Evolutionary conservation across 2,113 vertebrate genomes (phyloP), one percentile per base, ranked within the genome.

Genomic region (Cathartes aura): DNA sequence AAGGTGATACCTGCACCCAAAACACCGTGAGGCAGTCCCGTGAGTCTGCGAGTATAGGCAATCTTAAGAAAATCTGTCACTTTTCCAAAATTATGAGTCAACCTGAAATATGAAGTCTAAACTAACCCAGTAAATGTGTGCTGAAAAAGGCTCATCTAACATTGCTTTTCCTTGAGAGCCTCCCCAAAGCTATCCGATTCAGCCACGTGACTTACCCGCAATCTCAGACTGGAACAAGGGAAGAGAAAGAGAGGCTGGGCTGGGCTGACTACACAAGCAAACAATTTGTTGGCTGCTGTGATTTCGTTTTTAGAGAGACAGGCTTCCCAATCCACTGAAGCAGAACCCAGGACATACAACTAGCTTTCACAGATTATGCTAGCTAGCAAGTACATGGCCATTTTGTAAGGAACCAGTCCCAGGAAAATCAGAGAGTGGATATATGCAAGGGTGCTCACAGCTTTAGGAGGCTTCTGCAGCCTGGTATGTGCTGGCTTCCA

Each of bases 231-330:
- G 83, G 45, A 70, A 21, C 1, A 3, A 23, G 78, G 29, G 43
- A 23, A 48, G 3, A 45, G 81, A 45, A 89, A 36, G 47, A 13
- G 22, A 40, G 53, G 48, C 63, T 27, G 82, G 48, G 32, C 42
- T 58, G 59, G 50, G 66, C 91, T 81, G 80, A 68, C 90, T 93
- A 14, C 88, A 83, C 63, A 23, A 63, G 55, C 88, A 52, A 95
- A 86, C 82, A 15, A 58, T 87, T 74, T 66, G 50, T 81, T 92
- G 92, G 91, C 76, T 91, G 89, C 84, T 87, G 27, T 20, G 68
- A 93, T 85, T 85, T 76, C 4, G 1, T 68, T 91, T 94, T 89
- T 4, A 89, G 87, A 58, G 87, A 66, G 76, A 67, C 60, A 87
- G 60, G 34, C 86, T 86, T 80, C 86, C 50, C 72, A 38, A 38